Percentiles rank a stretch among this genome's conserved stretches.
These are phyloP conservation scores for Acrobasis suavella DNA, from an alignment of 2,888 invertebrate species.

Conservation along the genomic window DNA sequence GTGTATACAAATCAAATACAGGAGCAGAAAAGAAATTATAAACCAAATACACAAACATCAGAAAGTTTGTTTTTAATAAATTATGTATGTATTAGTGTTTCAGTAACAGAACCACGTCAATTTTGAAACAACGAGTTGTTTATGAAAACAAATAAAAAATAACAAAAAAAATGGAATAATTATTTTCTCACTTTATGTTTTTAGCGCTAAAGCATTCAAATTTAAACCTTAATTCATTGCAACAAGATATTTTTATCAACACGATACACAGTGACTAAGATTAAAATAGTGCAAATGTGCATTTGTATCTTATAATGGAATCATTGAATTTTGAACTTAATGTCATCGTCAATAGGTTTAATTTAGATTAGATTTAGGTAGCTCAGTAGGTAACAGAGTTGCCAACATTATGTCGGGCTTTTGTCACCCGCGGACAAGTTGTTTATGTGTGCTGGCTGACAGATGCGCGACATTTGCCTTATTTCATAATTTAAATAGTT, in stretches of 20 bases:
- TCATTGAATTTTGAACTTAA: conserved; percentile 6
- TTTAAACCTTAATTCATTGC: not conserved
- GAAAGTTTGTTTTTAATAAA: no score
- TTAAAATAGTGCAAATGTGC: conserved; percentile 8
- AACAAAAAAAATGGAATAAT: conserved; percentile 9
- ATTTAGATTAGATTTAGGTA: no score
- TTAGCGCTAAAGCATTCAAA: not conserved
- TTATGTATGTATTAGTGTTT: no score
- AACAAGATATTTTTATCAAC: not conserved
- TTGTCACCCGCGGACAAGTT: conserved; percentile 20
- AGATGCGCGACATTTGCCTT: conserved; percentile 17
- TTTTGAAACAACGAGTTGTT: not conserved
- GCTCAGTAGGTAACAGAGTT: not conserved
- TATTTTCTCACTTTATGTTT: not conserved
- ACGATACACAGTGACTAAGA: not conserved
- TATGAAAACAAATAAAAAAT: not conserved
- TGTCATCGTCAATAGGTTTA: not conserved
- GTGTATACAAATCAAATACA: no score
- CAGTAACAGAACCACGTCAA: no score
- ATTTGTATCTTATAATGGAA: not conserved
- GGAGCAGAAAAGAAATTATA: no score
- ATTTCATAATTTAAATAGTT: conserved; percentile 21
- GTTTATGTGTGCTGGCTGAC: conserved; percentile 21
- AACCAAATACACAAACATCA: no score
- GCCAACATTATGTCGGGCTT: conserved; percentile 18